phyloP scores from a whole-genome alignment of 2,888 invertebrate genomes.

The Hypsopygia costalis region DNA sequence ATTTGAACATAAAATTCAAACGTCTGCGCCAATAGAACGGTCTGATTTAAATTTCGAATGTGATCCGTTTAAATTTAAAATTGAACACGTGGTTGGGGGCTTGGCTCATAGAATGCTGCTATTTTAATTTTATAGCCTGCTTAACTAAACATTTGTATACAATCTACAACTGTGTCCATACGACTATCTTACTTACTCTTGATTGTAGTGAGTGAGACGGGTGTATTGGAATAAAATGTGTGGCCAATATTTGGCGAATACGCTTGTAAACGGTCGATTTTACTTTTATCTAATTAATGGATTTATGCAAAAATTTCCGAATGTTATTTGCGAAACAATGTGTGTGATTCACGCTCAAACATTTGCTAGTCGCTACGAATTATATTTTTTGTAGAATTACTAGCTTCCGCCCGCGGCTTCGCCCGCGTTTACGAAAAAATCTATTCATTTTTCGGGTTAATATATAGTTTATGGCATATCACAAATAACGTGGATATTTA shows the following conservation, averaged over 20 bases:
- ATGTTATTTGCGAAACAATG: background rate
- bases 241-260: background rate
- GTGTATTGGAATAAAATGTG: background rate
- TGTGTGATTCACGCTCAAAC: no score
- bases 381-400: no score
- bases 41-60: conserved; percentile 28
- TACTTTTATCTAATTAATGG: background rate
- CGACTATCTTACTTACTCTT: background rate
- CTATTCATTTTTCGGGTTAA: no score
- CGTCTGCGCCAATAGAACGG: conserved; percentile 25
- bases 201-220: background rate
- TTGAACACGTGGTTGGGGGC: conserved; percentile 45
- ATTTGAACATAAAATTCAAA: conserved; percentile 21
- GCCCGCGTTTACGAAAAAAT: no score
- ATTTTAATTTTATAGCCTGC: background rate
- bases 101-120: conserved; percentile 26
- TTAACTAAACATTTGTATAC: no score
- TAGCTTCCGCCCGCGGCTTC: no score
- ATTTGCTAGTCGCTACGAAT: no score
- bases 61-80: conserved; percentile 29
- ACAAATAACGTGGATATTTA: no score
- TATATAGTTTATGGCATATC: no score
- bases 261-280: background rate
- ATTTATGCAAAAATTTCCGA: background rate
- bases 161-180: background rate